Conservation (phyloP, 2,797 vertebrate species). For the Bovichtus variegatus region DNA sequence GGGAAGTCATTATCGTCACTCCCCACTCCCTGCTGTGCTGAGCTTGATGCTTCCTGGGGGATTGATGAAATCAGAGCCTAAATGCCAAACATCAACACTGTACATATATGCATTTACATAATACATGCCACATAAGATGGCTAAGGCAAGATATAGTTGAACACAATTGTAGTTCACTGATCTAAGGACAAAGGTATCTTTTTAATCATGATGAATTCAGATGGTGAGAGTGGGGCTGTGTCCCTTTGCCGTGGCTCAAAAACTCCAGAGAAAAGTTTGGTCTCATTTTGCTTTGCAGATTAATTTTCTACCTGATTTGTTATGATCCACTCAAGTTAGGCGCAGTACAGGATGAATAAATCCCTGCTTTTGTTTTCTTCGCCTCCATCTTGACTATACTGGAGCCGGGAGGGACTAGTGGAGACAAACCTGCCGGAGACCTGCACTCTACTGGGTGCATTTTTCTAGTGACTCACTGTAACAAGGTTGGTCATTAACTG, state of each 20-base stretch:
- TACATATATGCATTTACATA: not conserved
- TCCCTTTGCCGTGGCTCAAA: not conserved
- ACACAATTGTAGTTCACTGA: not conserved
- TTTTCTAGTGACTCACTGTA: not conserved
- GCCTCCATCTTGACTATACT: too few species aligned
- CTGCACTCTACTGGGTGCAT: too few species aligned
- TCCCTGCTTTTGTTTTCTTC: too few species aligned
- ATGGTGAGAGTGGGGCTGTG: not conserved
- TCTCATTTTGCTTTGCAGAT: too few species aligned
- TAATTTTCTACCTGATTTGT: too few species aligned
- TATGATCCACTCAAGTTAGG: too few species aligned
- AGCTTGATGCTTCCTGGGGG: not conserved
- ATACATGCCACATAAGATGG: not conserved
- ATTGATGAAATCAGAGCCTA: constrained; percentile 4
- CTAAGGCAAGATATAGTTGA: not conserved
- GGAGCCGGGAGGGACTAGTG: too few species aligned
- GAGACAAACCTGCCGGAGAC: too few species aligned
- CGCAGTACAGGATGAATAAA: too few species aligned
- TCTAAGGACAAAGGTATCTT: not conserved
- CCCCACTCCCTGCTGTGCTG: not conserved
- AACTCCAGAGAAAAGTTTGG: too few species aligned
- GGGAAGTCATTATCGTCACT: not conserved
- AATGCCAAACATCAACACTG: not conserved
- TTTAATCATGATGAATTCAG: not conserved
- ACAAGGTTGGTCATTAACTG: not conserved